Evolutionary conservation across 2,113 vertebrate genomes (phyloP).

Genomic region (Dasypus novemcinctus): DNA sequence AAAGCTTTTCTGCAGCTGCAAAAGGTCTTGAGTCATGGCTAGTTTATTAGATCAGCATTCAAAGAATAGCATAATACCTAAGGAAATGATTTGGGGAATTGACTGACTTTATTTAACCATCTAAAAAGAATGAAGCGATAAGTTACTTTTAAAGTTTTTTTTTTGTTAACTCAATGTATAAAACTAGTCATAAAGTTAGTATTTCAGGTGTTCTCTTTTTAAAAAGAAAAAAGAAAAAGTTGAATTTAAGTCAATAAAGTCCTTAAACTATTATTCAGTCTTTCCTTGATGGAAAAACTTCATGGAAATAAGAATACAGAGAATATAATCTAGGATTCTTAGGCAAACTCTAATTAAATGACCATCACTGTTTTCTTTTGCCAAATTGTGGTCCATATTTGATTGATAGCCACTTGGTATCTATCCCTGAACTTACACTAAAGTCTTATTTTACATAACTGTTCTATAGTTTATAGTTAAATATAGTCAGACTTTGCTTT

Average conservation of each 20-base stretch:
- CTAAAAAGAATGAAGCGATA: not conserved
- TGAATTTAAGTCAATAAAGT: slow-evolving; percentile 20
- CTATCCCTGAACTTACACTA: not conserved
- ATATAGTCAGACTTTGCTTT: not conserved
- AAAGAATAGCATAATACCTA: slow-evolving; percentile 21
- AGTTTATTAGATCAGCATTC: slow-evolving; percentile 13
- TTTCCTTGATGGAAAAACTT: slow-evolving; percentile 40
- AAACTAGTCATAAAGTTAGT: slow-evolving; percentile 21
- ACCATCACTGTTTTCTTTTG: not conserved
- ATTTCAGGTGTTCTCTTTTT: not conserved
- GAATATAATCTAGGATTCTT: not conserved
- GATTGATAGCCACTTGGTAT: not conserved
- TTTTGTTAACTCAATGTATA: slow-evolving; percentile 11
- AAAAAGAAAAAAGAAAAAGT: slow-evolving; percentile 12
- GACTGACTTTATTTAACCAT: slow-evolving; percentile 35
- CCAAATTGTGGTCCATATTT: not conserved
- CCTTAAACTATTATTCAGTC: not conserved
- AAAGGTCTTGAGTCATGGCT: not conserved
- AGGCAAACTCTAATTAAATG: slow-evolving; percentile 23
- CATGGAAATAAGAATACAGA: slow-evolving; percentile 36
- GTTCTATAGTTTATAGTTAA: not conserved
- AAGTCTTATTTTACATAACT: not conserved
- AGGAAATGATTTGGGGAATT: slow-evolving; percentile 36
- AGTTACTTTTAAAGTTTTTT: not conserved
- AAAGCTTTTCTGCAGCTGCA: not conserved